These are phyloP conservation scores for Nemapogon koenigi DNA, from an alignment of 2,888 invertebrate species.

Conservation along the genomic window DNA sequence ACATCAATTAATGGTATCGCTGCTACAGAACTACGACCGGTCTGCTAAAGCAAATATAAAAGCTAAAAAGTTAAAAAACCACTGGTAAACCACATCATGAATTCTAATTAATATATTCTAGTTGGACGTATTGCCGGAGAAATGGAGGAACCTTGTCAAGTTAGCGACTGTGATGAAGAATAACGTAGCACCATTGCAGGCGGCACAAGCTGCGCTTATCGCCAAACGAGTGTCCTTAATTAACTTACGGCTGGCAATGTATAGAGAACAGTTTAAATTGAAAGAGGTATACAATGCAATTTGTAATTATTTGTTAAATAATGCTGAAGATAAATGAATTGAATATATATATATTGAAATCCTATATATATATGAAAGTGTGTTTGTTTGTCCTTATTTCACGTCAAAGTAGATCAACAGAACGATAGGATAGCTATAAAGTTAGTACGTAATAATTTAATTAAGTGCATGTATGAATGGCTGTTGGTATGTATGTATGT, in stretches of 20 bases:
- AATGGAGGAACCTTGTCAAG: constrained; percentile 87
- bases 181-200: constrained; percentile 85
- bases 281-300: constrained; percentile 31
- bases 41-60: too few species aligned
- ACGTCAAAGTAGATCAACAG: too few species aligned
- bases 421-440: neutral
- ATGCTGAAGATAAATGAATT: neutral
- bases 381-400: too few species aligned
- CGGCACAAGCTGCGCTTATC: constrained; percentile 86
- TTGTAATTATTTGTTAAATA: neutral
- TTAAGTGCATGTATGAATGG: too few species aligned
- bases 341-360: neutral
- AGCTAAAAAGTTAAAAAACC: too few species aligned
- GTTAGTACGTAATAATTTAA: neutral
- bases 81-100: too few species aligned
- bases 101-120: constrained; percentile 22
- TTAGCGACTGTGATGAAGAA: constrained; percentile 83
- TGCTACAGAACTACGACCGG: too few species aligned
- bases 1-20: too few species aligned
- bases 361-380: too few species aligned
- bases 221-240: constrained; percentile 82
- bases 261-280: constrained; percentile 74
- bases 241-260: constrained; percentile 78
- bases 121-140: constrained; percentile 82
- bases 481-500: too few species aligned